Evolutionary conservation across 2,888 invertebrate genomes (phyloP), one percentile per base, ranked within the genome.

Genomic region (Prosopocoilus inquinatus): DNA sequence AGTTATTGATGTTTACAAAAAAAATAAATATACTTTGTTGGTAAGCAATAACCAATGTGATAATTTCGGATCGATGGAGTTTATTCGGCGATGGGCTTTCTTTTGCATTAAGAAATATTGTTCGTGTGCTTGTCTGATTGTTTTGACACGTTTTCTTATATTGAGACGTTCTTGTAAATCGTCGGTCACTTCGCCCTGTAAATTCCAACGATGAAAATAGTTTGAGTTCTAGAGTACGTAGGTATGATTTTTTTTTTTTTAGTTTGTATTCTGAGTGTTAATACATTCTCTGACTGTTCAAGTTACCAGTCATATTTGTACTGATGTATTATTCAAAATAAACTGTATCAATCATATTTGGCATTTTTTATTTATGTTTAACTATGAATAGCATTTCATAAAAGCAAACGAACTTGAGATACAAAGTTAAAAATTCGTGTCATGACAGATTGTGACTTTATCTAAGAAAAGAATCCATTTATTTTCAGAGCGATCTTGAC

Each of bases 1-100:
- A 53, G 50, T 55, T 55, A 43, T 54, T 35, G 50, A 45, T 51
- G 48, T 54, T 46, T 32, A 46, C 4, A 46, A 46, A 46, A 43
- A 54, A 54, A 47, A 44, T 39, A 54, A 36, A 58, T 43, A 58
- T 60, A 62, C 59, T 60, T 62, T 58, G 56, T 64, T 64, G 60
- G 60, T 64, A 61, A 64, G 66, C 66, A 66, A 66, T 66, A 66
- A 64, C 58, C 63, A 60, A 64, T 66, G 66, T 66, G 66, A 66
- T 66, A 66, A 57, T 49, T 58, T 51, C 11, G 12, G 41, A 55
- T 41, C 32, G 20, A 5, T 28, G 20, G 20, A 28, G 20, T 28
- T 28, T 28, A 28, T 28, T 5, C 1, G 20, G 20, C 20, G 20
- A 28, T 28, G 20, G 20, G 5, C 20, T 28, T 7, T 5, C 20